A percentile compares a stretch with the other conserved stretches of the same genome.
Conservation (phyloP, 2,797 vertebrate genomes). For the Morus bassanus region DNA sequence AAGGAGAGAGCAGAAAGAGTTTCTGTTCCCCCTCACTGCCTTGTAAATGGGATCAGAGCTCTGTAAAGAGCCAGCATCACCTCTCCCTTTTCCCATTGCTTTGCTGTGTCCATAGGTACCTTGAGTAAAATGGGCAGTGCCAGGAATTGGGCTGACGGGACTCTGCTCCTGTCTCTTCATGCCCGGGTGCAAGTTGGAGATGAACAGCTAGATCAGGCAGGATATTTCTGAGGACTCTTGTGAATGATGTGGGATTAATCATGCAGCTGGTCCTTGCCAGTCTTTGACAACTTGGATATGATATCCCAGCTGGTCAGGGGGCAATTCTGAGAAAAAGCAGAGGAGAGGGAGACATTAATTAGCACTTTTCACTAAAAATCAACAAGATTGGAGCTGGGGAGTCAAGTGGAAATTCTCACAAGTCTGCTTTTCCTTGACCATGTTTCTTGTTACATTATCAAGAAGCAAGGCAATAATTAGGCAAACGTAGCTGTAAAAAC, state of each 20-base stretch:
- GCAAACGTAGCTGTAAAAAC: background rate
- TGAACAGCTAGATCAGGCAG: background rate
- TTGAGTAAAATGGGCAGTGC: rapidly evolving
- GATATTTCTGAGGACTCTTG: background rate
- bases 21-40: background rate
- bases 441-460: background rate
- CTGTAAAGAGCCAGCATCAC: background rate
- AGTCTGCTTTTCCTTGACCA: background rate
- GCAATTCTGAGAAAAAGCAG: background rate
- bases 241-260: background rate
- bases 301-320: too few species aligned
- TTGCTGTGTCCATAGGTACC: background rate
- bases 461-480: background rate
- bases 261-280: background rate
- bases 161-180: background rate
- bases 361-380: background rate
- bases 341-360: background rate
- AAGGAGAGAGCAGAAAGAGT: background rate
- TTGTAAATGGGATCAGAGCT: background rate
- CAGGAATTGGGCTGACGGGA: background rate
- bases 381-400: background rate
- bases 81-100: background rate
- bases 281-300: background rate
- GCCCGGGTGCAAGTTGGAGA: background rate
- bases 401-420: background rate